Evolutionary conservation across 2,888 invertebrate genomes (phyloP).

Genomic region (Ormyrus labotus): DNA sequence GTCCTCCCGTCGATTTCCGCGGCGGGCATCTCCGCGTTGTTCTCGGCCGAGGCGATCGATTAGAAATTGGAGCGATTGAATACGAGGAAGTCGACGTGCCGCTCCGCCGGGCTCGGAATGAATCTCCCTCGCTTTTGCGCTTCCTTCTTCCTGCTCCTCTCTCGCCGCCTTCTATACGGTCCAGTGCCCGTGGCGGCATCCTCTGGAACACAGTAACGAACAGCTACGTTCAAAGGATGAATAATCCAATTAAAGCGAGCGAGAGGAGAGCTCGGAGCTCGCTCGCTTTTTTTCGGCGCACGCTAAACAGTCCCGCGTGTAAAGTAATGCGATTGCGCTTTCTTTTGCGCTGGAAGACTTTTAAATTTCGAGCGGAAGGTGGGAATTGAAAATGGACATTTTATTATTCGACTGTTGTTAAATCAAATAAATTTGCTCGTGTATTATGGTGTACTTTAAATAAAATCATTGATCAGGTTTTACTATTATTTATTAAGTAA

Average conservation of each 20-base stretch:
- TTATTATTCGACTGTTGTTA: no score
- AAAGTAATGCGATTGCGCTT: background rate
- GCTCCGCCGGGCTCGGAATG: constrained; percentile 55
- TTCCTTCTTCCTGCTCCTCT: no score
- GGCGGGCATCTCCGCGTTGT: constrained; percentile 10
- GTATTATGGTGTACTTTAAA: no score
- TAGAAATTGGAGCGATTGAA: constrained; percentile 62
- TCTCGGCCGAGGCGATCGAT: constrained; percentile 54
- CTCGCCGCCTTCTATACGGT: no score
- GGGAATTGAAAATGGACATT: no score
- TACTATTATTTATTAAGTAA: no score
- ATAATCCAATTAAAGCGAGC: constrained; percentile 63
- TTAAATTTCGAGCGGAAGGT: background rate
- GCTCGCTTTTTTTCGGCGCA: background rate
- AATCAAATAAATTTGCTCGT: no score
- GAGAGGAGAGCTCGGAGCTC: constrained; percentile 16
- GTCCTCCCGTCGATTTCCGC: constrained; percentile 26
- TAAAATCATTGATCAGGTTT: no score
- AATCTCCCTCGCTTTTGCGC: constrained; percentile 37
- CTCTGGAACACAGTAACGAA: constrained; percentile 10
- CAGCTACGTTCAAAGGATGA: constrained; percentile 58
- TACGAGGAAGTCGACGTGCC: constrained; percentile 59
- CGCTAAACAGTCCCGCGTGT: constrained; percentile 18
- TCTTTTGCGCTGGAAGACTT: background rate
- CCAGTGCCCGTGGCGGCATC: no score